phyloP scores from a whole-genome alignment of 2,797 vertebrate species.

The Enteromius anoplus region DNA sequence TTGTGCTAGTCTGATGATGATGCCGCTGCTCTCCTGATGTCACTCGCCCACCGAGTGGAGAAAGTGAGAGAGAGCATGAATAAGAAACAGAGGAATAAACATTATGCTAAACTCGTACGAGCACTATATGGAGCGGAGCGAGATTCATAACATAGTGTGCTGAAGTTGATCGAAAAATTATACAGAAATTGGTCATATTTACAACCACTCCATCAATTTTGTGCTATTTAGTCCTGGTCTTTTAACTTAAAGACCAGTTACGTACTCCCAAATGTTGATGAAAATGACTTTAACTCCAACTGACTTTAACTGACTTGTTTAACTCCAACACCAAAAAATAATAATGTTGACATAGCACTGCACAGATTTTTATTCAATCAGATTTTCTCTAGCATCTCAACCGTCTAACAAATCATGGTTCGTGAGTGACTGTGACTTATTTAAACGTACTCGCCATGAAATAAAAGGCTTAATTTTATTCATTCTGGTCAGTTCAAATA shows the following conservation, averaged over 20 bases:
- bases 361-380: not conserved
- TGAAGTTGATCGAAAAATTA: not conserved
- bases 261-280: not conserved
- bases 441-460: not conserved
- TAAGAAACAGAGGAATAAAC: conserved; percentile 30
- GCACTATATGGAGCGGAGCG: not conserved
- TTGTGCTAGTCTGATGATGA: conserved; percentile 58
- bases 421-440: not conserved
- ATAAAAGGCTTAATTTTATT: not conserved
- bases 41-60: conserved; percentile 46
- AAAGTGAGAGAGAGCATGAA: conserved; percentile 37
- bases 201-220: not conserved
- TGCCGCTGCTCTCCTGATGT: conserved; percentile 51
- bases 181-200: not conserved
- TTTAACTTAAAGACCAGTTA: not conserved
- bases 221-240: not conserved
- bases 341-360: not conserved
- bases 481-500: not conserved
- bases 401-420: not conserved
- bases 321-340: too few species aligned
- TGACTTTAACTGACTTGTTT: too few species aligned
- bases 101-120: conserved; percentile 16
- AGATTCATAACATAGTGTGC: not conserved
- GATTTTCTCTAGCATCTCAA: not conserved
- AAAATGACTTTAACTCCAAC: not conserved